These are phyloP conservation scores for Macroramphosus scolopax DNA, from an alignment of 2,797 vertebrate species.

Conservation along the genomic window DNA sequence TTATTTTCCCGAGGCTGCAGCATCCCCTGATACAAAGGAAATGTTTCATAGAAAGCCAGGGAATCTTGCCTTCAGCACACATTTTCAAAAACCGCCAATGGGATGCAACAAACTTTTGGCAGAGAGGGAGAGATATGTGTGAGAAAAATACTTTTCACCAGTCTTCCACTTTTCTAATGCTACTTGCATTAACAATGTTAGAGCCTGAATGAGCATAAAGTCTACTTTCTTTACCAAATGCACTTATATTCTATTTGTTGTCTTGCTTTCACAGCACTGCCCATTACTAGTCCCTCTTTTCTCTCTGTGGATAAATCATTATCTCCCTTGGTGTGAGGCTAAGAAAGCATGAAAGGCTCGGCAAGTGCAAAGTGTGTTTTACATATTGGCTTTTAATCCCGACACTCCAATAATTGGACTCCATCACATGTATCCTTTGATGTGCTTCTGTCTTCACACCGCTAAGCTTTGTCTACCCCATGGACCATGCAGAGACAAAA, in stretches of 20 bases:
- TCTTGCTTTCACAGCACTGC: constrained; percentile 41
- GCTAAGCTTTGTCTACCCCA: constrained; percentile 49
- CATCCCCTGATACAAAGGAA: constrained; percentile 47
- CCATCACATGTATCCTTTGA: constrained; percentile 68
- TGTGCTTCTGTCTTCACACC: constrained; percentile 64
- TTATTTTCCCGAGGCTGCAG: constrained; percentile 58
- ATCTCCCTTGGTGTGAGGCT: constrained; percentile 63
- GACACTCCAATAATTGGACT: constrained; percentile 73
- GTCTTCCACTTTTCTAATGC: constrained; percentile 9
- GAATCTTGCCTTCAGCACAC: constrained; percentile 46
- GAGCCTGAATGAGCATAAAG: constrained; percentile 7
- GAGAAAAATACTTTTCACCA: constrained; percentile 30
- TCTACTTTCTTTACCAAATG: constrained; percentile 30
- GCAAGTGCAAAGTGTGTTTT: constrained; percentile 65
- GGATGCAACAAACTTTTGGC: constrained; percentile 54
- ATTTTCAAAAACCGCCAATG: constrained; percentile 48
- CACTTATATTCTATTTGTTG: constrained; percentile 40
- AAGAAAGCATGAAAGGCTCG: constrained; percentile 68
- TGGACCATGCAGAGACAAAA: constrained; percentile 51
- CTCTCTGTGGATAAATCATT: constrained; percentile 56
- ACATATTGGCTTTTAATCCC: constrained; percentile 71
- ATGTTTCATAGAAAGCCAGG: constrained; percentile 36
- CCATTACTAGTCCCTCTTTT: constrained; percentile 38
- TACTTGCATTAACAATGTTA: constrained; percentile 19
- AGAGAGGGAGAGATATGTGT: constrained; percentile 31